These are phyloP conservation scores for Conus betulinus DNA, from an alignment of 1,140 invertebrate species.

Conservation along the genomic window DNA sequence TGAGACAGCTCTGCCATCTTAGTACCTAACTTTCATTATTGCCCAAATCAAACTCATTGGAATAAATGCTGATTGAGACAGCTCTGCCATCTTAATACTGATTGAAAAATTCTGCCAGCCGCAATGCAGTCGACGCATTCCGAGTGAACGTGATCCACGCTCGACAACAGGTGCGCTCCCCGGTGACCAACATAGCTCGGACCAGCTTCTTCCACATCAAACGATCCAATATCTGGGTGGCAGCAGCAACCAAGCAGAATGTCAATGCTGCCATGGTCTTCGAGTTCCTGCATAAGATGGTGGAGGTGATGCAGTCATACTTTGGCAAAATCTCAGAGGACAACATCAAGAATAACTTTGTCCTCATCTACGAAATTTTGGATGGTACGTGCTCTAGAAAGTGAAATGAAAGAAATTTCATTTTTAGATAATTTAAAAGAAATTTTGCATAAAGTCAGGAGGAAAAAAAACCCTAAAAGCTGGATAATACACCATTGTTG, in stretches of 20 bases:
- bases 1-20: too few relatives aligned
- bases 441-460: neutral
- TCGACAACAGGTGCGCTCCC: constrained; percentile 97
- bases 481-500: too few relatives aligned
- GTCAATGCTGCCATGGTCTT: constrained; percentile 99
- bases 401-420: neutral
- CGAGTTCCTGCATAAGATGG: constrained; percentile 99
- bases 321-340: constrained; percentile 99
- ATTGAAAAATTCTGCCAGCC: constrained; percentile 66
- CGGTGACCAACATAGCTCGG: constrained; percentile 98
- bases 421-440: neutral
- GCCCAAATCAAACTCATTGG: too few relatives aligned
- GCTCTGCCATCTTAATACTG: too few relatives aligned
- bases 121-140: constrained; percentile 99
- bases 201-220: constrained; percentile 99
- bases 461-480: too few relatives aligned
- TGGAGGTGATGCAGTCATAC: constrained; percentile 99
- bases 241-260: constrained; percentile 99
- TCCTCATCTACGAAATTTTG: constrained; percentile 98
- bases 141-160: constrained; percentile 99
- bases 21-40: too few relatives aligned
- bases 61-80: too few relatives aligned
- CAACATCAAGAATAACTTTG: constrained; percentile 99
- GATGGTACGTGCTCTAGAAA: constrained; percentile 83
- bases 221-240: constrained; percentile 97